Evolutionary conservation across 2,888 invertebrate genomes (phyloP), one percentile per base, ranked within the genome.

Genomic region (Drosophila subsilvestris): DNA sequence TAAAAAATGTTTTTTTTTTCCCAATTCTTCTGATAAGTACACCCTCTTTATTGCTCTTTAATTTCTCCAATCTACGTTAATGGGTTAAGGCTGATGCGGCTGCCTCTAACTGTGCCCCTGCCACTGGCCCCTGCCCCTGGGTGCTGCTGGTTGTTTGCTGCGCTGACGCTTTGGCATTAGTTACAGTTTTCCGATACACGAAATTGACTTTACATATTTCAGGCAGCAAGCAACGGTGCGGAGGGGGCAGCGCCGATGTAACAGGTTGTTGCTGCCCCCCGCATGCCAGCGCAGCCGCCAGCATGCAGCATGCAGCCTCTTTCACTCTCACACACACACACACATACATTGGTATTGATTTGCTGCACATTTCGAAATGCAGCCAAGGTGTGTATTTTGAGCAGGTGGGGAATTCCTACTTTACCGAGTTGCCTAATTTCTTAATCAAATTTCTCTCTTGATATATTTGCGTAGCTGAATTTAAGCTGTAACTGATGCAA

Each of bases 131-230:
- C 27, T 27, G 27, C 27, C 27, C 27, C 14, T 37, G n/a, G 37
- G 2, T 37, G 37, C 37, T 37, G 37, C 37, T 37, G 37, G 37
- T 32, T 32, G 32, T 32, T 32, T 32, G 32, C 32, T 32, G 32
- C 42, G 63, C 45, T 51, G 63, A 56, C 25, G 67, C 69, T 68
- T 75, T 83, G 76, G 84, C 86, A 82, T 82, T 79, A 87, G 88
- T 87, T 85, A 87, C 86, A 82, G 70, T 82, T 85, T 87, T 85
- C 72, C 88, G 77, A 82, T 82, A 82, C 73, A 78, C 78, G 57
- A 83, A 70, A 78, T 80, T 78, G 78, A 86, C 78, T 83, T 86
- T 80, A 83, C 88, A 83, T 78, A 89, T 88, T 87, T 88, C 77
- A 79, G 69, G 73, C 76, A 83, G 78, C 71, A 66, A 20, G 50